A percentile compares a stretch with the other conserved stretches of the same genome.
phyloP scores from a whole-genome alignment of 2,113 vertebrate genomes.

The Heterocephalus glaber region DNA sequence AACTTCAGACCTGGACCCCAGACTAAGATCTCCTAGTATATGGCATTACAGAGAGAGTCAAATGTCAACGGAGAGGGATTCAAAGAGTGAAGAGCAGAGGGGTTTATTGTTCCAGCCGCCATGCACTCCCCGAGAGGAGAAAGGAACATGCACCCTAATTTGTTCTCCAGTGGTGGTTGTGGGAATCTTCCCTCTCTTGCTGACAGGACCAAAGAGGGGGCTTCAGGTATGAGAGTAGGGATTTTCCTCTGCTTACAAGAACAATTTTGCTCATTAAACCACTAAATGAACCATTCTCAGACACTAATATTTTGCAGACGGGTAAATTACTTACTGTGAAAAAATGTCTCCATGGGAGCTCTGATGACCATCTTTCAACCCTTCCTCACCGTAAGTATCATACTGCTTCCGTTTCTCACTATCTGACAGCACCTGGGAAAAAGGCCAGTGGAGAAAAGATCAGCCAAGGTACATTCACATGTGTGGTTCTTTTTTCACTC shows the following conservation, averaged over 20 bases:
- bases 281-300: neutral
- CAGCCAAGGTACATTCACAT: neutral
- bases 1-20: conserved; percentile 16
- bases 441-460: neutral
- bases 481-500: neutral
- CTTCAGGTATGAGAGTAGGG: neutral
- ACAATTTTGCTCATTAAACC: conserved; percentile 17
- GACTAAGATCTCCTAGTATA: neutral
- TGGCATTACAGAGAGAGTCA: conserved; percentile 3
- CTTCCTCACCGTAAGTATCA: conserved; percentile 95
- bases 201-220: neutral
- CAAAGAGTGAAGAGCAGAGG: neutral
- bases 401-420: conserved; percentile 99
- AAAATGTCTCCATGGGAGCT: conserved; percentile 98
- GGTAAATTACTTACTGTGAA: conserved; percentile 91
- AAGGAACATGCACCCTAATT: neutral
- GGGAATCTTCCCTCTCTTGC: neutral
- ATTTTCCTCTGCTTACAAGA: conserved; percentile 15
- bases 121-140: neutral
- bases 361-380: conserved; percentile 97
- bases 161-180: neutral
- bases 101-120: neutral
- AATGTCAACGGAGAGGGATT: neutral
- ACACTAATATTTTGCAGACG: neutral
- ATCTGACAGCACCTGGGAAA: conserved; percentile 94